Conservation (phyloP, 2,888 invertebrate genomes). For the Chloroclystis v-ata region DNA sequence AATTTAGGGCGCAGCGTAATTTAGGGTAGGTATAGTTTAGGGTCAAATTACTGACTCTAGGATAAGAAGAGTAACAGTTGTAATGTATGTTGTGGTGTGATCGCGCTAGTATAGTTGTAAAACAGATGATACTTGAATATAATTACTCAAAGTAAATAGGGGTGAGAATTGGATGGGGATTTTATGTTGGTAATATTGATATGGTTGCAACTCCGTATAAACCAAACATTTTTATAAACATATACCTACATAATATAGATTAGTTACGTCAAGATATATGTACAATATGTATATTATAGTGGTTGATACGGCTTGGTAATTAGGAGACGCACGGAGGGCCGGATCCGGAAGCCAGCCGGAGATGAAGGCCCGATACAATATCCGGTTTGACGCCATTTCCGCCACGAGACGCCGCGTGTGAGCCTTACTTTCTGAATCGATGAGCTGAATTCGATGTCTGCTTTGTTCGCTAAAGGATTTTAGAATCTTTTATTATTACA, state of each 20-base stretch:
- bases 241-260: too few species aligned
- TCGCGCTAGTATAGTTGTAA: conserved; percentile 27
- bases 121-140: neutral
- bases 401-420: conserved; percentile 67
- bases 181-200: too few species aligned
- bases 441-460: conserved; percentile 28
- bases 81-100: conserved; percentile 47
- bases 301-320: conserved; percentile 52
- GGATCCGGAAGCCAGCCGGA: conserved; percentile 75
- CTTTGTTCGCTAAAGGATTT: neutral
- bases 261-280: too few species aligned
- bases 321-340: conserved; percentile 65
- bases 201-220: too few species aligned
- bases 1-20: too few species aligned
- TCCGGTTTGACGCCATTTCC: conserved; percentile 78
- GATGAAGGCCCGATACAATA: conserved; percentile 79
- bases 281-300: neutral
- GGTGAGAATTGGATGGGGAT: too few species aligned
- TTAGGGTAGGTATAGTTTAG: conserved; percentile 14
- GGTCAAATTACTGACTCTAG: conserved; percentile 15
- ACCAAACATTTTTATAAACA: too few species aligned
- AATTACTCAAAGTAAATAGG: too few species aligned
- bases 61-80: conserved; percentile 43
- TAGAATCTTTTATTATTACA: too few species aligned
- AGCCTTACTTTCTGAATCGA: conserved; percentile 44